These are phyloP conservation scores for Branchinecta lindahli DNA, from an alignment of 1,140 invertebrate species.

Conservation along the genomic window DNA sequence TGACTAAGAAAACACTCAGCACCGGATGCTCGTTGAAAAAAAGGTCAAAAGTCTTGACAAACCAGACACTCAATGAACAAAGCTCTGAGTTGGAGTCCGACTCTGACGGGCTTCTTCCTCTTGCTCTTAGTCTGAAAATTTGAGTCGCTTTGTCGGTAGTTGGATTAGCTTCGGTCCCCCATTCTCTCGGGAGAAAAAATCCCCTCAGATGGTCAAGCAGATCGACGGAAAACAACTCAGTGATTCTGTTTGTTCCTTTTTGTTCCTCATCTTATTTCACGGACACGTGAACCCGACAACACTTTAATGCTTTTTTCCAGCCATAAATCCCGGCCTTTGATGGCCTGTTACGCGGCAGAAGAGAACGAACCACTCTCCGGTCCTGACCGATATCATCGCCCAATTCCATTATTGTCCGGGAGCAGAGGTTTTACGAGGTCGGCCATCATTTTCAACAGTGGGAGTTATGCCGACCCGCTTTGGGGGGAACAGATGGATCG, in stretches of 20 bases:
- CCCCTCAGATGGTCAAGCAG: too few species aligned
- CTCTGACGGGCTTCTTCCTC: too few species aligned
- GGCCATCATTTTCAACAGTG: not conserved
- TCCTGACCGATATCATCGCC: slow-evolving; percentile 2
- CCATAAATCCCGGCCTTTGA: slow-evolving; percentile 3
- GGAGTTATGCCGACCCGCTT: not conserved
- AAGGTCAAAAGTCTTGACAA: too few species aligned
- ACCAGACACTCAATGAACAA: too few species aligned
- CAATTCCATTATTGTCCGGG: slow-evolving; percentile 8
- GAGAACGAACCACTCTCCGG: slow-evolving; percentile 7
- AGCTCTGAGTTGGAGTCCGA: too few species aligned
- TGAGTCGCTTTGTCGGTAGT: too few species aligned
- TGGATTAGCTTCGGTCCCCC: too few species aligned
- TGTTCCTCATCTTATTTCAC: slow-evolving; percentile 1
- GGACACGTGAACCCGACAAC: not conserved
- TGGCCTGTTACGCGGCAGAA: slow-evolving; percentile 5
- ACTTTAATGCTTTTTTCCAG: slow-evolving; percentile 9
- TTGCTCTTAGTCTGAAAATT: too few species aligned
- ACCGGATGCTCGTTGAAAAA: too few species aligned
- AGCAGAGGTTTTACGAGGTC: not conserved
- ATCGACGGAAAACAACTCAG: too few species aligned
- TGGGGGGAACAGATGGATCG: not conserved
- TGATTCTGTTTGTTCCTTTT: not conserved
- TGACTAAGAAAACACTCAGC: too few species aligned
- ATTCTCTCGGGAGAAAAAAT: too few species aligned